A percentile compares a stretch with the other conserved stretches of the same genome.
phyloP scores from a whole-genome alignment of 2,113 vertebrate species.

The Erpornis zantholeuca region DNA sequence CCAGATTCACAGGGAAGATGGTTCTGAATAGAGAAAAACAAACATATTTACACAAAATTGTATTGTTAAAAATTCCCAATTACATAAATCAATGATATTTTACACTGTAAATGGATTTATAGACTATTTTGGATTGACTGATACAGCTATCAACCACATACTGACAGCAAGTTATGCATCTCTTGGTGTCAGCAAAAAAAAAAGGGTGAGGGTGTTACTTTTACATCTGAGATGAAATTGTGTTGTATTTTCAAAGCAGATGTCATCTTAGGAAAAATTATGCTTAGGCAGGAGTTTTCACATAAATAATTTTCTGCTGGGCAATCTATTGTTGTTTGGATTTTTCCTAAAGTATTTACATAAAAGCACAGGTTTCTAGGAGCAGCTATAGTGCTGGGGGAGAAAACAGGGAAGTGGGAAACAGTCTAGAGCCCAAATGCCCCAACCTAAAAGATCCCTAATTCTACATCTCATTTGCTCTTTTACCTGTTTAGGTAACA shows the following conservation, averaged over 20 bases:
- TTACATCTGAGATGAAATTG: constrained; percentile 69
- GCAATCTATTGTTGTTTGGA: constrained; percentile 48
- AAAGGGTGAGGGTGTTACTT: constrained; percentile 13
- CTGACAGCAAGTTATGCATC: constrained; percentile 63
- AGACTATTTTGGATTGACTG: constrained; percentile 46
- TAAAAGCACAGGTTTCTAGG: not conserved
- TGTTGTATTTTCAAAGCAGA: constrained; percentile 70
- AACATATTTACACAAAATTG: constrained; percentile 61
- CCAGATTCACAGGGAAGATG: not conserved
- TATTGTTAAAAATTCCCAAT: constrained; percentile 58
- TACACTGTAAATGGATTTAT: constrained; percentile 49
- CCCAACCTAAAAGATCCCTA: not conserved
- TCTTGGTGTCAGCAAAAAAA: constrained; percentile 52
- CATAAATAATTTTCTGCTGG: constrained; percentile 70
- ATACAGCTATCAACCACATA: constrained; percentile 4
- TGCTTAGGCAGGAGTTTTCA: constrained; percentile 72
- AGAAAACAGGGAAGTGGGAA: not conserved
- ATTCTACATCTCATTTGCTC: not conserved
- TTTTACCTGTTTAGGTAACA: not conserved
- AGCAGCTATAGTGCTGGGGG: not conserved
- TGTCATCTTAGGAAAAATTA: constrained; percentile 71
- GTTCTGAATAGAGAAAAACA: constrained; percentile 18
- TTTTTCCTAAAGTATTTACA: not conserved
- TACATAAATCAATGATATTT: constrained; percentile 63
- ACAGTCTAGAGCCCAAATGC: not conserved